Evolutionary conservation across 2,797 vertebrate genomes (phyloP).

Genomic region (Danio kyathit): DNA sequence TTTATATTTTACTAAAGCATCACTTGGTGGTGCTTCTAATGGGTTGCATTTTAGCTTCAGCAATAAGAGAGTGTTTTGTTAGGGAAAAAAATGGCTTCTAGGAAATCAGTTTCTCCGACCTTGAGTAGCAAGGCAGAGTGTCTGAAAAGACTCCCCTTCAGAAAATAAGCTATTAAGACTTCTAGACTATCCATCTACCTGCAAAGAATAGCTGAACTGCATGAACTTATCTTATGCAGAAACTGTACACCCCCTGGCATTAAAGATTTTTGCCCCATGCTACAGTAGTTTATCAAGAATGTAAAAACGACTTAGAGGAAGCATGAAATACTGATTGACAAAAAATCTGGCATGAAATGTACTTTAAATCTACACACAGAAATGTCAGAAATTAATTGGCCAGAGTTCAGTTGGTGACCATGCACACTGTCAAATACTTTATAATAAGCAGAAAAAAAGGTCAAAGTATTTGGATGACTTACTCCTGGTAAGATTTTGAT

Average conservation of each 20-base stretch:
- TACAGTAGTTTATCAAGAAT: not conserved
- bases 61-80: not conserved
- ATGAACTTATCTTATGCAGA: slow-evolving; percentile 66
- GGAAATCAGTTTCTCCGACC: not conserved
- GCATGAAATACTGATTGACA: not conserved
- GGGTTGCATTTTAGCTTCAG: not conserved
- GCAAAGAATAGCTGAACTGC: slow-evolving; percentile 76
- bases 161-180: not conserved
- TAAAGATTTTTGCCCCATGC: not conserved
- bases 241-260: not conserved
- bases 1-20: not conserved
- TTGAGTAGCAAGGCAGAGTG: slow-evolving; percentile 7
- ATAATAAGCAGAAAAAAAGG: not conserved
- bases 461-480: not conserved
- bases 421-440: not conserved
- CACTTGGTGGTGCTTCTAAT: not conserved
- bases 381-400: not conserved
- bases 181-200: slow-evolving; percentile 62
- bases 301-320: not conserved
- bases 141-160: not conserved
- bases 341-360: no score
- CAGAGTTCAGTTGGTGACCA: not conserved
- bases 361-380: no score
- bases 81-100: not conserved
- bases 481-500: not conserved